A percentile compares a stretch with the other conserved stretches of the same genome.
These are phyloP conservation scores for Probaryconus sp. DNA, from an alignment of 1,140 invertebrate species.

Conservation along the genomic window DNA sequence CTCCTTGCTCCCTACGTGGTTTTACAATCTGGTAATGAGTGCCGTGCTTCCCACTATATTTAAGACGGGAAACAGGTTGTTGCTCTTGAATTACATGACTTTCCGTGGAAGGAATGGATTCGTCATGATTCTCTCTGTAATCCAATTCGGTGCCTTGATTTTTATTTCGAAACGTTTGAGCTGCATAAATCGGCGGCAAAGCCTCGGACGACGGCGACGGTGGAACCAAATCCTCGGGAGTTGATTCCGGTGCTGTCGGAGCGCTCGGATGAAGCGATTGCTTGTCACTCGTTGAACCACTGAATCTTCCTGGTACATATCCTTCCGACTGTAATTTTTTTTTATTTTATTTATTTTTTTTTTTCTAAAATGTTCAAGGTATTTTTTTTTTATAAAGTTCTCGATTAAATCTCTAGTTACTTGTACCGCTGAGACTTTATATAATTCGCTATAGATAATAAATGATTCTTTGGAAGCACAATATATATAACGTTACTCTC, in stretches of 20 bases:
- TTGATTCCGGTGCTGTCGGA: constrained; percentile 57
- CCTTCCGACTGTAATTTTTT: constrained; percentile 64
- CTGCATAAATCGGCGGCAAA: constrained; percentile 68
- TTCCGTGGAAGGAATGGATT: constrained; percentile 28
- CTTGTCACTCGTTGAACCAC: constrained; percentile 64
- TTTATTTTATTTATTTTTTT: constrained; percentile 2
- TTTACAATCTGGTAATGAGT: constrained; percentile 45
- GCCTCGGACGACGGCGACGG: constrained; percentile 65
- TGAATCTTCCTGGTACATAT: constrained; percentile 65
- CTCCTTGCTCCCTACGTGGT: constrained; percentile 20
- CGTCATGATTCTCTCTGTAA: constrained; percentile 45
- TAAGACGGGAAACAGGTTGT: constrained; percentile 23
- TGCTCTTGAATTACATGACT: constrained; percentile 17
- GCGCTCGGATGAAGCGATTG: constrained; percentile 59
- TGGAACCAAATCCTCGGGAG: constrained; percentile 65
- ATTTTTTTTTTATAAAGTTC: too few relatives aligned
- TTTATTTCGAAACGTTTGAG: constrained; percentile 67
- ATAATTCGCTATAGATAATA: too few relatives aligned
- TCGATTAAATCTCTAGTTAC: too few relatives aligned
- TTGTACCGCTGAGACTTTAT: too few relatives aligned
- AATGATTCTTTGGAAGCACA: too few relatives aligned
- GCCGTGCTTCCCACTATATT: constrained; percentile 34
- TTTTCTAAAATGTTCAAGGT: too few relatives aligned
- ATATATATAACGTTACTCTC: too few relatives aligned
- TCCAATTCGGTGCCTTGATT: constrained; percentile 45